Base-by-base conservation (phyloP, 2,888 invertebrate genomes). In the Sinopyrophorus schimmeli region DNA sequence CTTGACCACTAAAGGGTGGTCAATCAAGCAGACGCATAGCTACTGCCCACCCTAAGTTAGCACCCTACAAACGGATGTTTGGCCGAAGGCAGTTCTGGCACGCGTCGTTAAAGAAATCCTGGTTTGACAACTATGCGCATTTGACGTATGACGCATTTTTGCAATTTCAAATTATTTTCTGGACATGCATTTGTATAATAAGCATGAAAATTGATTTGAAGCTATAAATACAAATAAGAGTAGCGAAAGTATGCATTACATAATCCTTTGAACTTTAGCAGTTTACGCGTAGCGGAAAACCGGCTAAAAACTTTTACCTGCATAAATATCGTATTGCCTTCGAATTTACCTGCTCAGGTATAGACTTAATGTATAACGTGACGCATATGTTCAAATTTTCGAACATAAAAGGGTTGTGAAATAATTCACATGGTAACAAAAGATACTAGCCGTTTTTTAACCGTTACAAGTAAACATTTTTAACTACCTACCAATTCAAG, bases 1-100 rank as follows among this genome's bases (percentile, higher is more conserved):
- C 62, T 61, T 65, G 66, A 67, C 68, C 66, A 62, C 61, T 61
- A 59, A 61, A 51, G 68, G 69, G 67, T 68, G 69, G 68, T 66
- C 67, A 66, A 63, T 63, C 64, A 64, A 66, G 67, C 65, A 64
- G 61, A 65, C 65, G 65, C 64, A 63, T 67, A 64, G 65, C 26
- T 58, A 56, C 47, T 48, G 55, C 50, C 42, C 61, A 56, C 61
- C 63, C 61, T 37, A 52, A 57, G 58, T 57, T 53, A 46, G 20
- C 30, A 42, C 52, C 48, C 48, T 52, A 38, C 30, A 51, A 41
- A 38, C 38, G 43, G 39, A 49, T 43, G 32, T 39, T 10, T 42
- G 42, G 35, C 39, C 42, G 49, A 44, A 48, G 41, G 35, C 34
- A 17, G 9, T 20, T 20, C n/a, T 21, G 44, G 44, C 50, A 50